Evolutionary conservation across 2,888 invertebrate genomes (phyloP).

Genomic region (Ryuthela nishihirai): DNA sequence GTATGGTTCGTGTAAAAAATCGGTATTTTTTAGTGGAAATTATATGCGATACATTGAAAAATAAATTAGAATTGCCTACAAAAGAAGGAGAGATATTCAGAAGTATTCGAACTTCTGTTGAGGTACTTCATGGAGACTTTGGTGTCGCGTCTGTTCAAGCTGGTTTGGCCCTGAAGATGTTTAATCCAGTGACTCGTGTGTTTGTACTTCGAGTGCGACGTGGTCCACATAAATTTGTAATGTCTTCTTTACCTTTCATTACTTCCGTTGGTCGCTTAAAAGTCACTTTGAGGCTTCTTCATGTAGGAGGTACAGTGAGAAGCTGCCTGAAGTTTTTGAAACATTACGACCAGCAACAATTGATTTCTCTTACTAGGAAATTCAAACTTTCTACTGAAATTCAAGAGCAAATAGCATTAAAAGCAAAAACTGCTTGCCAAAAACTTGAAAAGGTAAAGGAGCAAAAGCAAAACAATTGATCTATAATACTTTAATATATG

Average conservation of each 20-base stretch:
- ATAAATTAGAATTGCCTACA: background rate
- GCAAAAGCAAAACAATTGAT: too few relatives aligned
- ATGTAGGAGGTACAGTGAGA: background rate
- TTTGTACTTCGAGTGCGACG: background rate
- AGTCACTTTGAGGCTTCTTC: background rate
- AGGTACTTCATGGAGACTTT: background rate
- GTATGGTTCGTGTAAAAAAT: background rate
- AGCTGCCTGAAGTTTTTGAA: background rate
- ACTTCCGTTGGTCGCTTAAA: background rate
- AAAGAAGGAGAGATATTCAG: background rate
- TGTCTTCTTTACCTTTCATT: background rate
- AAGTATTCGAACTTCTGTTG: background rate
- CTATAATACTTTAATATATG: too few relatives aligned
- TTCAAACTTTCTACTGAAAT: too few relatives aligned
- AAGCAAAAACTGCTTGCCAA: too few relatives aligned
- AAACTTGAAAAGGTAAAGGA: too few relatives aligned
- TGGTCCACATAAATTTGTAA: background rate
- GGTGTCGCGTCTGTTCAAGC: background rate
- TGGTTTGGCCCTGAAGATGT: background rate
- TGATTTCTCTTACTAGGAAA: too few relatives aligned
- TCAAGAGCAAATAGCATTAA: too few relatives aligned
- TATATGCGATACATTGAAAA: background rate
- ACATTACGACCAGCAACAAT: background rate
- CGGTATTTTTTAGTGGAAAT: background rate
- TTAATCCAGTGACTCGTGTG: background rate